phyloP scores from a whole-genome alignment of 1,140 invertebrate species.

The Nephila pilipes region DNA sequence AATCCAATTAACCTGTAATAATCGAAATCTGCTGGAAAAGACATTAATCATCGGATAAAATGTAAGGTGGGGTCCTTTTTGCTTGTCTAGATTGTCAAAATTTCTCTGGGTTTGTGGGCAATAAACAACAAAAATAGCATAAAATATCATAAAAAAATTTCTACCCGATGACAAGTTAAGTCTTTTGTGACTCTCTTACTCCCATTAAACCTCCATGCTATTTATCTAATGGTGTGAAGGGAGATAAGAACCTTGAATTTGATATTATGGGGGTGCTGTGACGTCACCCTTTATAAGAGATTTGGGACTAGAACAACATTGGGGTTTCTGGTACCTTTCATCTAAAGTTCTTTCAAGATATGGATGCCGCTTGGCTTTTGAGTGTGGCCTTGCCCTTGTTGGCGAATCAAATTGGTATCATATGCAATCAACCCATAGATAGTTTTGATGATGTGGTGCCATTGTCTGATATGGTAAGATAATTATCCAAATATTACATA shows the following conservation, averaged over 20 bases:
- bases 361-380: background rate
- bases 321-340: background rate
- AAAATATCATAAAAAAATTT: background rate
- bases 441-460: slow-evolving; percentile 54
- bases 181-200: slow-evolving; percentile 23
- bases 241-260: slow-evolving; percentile 73
- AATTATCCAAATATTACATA: background rate
- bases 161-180: slow-evolving; percentile 24
- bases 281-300: slow-evolving; percentile 61
- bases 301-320: slow-evolving; percentile 25
- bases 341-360: background rate
- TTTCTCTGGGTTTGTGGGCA: background rate
- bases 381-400: slow-evolving; percentile 19
- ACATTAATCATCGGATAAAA: background rate
- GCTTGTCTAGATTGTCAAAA: background rate
- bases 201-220: slow-evolving; percentile 55
- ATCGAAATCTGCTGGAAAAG: background rate
- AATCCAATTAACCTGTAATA: background rate
- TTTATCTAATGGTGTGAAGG: slow-evolving; percentile 49
- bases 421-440: slow-evolving; percentile 28
- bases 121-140: background rate
- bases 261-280: slow-evolving; percentile 62
- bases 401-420: background rate
- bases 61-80: background rate
- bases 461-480: slow-evolving; percentile 62